phyloP scores from a whole-genome alignment of 2,113 vertebrate genomes.

The Grantiella picta region DNA sequence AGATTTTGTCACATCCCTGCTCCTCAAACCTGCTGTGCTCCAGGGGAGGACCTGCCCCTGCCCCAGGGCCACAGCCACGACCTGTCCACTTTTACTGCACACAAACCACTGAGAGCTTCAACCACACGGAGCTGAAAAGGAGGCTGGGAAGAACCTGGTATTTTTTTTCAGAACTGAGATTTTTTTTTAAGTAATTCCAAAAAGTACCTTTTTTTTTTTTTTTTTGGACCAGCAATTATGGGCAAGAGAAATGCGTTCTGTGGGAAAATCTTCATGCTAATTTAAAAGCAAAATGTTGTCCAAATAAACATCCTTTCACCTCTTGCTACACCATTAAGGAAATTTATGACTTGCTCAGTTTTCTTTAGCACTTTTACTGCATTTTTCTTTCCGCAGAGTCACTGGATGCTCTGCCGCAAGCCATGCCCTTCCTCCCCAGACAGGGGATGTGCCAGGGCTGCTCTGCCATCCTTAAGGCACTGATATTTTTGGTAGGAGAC shows the following conservation, averaged over 20 bases:
- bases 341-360: neutral
- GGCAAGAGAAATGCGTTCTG: neutral
- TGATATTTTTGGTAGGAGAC: neutral
- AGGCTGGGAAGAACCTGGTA: accelerated
- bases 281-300: neutral
- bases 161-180: neutral
- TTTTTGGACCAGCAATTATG: neutral
- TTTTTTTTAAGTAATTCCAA: neutral
- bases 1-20: accelerated
- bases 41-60: neutral
- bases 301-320: neutral
- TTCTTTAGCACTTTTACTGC: neutral
- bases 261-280: neutral
- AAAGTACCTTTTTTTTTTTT: neutral
- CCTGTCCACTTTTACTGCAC: neutral
- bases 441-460: neutral
- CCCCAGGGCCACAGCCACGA: accelerated
- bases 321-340: neutral
- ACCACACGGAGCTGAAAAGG: accelerated
- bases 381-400: neutral
- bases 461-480: neutral
- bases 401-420: neutral
- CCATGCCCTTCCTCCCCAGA: neutral
- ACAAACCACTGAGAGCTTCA: neutral
- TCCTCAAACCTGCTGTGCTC: neutral